A percentile compares a stretch with the other conserved stretches of the same genome.
These are phyloP conservation scores for Holotrichia oblita DNA, from an alignment of 1,140 invertebrate genomes.

Conservation along the genomic window DNA sequence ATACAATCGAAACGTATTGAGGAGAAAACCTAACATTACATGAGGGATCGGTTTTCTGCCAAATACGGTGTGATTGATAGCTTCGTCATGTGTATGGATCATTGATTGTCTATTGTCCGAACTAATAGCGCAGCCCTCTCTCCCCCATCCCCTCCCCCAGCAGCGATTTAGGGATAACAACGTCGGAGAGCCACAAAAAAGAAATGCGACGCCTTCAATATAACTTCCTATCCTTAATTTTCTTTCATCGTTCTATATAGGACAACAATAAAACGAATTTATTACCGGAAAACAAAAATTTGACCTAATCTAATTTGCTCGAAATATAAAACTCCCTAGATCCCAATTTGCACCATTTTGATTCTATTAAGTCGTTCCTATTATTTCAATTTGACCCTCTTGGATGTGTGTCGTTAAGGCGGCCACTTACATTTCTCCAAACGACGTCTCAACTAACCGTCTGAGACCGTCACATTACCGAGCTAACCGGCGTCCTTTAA, in stretches of 20 bases:
- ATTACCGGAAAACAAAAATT: no score
- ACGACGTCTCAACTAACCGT: no score
- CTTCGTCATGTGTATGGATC: not conserved
- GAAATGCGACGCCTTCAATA: not conserved
- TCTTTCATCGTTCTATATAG: not conserved
- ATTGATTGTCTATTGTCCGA: constrained; percentile 2
- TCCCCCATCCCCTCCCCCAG: no score
- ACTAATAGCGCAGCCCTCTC: not conserved
- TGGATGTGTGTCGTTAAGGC: not conserved
- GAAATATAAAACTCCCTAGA: no score
- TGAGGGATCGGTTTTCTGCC: not conserved
- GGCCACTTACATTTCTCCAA: not conserved
- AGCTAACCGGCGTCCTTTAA: not conserved
- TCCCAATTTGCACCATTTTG: no score
- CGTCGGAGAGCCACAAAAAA: no score
- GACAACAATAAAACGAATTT: not conserved
- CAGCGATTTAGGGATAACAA: not conserved
- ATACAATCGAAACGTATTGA: no score
- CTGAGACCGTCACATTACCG: not conserved
- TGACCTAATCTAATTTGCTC: not conserved
- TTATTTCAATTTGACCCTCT: not conserved
- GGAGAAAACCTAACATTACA: no score
- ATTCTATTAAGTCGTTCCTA: not conserved
- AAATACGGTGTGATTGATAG: not conserved
- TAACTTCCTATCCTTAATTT: not conserved